Evolutionary conservation across 2,888 invertebrate species (phyloP).

Genomic region (Aelia acuminata): DNA sequence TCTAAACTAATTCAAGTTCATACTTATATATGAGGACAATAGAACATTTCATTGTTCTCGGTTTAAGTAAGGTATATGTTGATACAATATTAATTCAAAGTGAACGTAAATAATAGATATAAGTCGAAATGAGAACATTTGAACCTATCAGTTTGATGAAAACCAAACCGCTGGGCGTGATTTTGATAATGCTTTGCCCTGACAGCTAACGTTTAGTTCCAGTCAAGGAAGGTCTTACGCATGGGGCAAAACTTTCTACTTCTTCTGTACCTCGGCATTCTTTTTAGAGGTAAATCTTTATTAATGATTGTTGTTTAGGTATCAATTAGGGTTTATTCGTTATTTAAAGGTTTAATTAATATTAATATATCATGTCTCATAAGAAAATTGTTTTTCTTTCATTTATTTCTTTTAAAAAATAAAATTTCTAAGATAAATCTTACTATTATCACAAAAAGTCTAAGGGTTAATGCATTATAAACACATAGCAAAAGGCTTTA

Average conservation of each 20-base stretch:
- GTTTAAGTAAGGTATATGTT: too few relatives aligned
- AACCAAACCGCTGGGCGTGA: constrained; percentile 31
- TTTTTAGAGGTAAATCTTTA: background rate
- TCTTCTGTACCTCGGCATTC: background rate
- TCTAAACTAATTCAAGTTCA: too few relatives aligned
- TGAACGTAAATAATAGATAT: background rate
- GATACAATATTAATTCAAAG: too few relatives aligned
- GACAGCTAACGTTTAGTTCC: background rate
- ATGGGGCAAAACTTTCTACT: background rate
- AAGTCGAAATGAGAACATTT: background rate
- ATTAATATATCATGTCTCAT: too few relatives aligned
- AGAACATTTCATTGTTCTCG: too few relatives aligned
- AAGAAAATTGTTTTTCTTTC: too few relatives aligned
- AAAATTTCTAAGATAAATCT: too few relatives aligned
- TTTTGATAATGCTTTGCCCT: background rate
- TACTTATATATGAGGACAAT: too few relatives aligned
- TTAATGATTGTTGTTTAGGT: background rate
- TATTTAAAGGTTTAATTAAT: background rate
- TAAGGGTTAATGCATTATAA: too few relatives aligned
- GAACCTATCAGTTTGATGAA: background rate
- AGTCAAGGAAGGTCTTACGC: background rate
- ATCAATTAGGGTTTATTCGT: background rate
- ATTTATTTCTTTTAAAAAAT: too few relatives aligned
- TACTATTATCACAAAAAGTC: too few relatives aligned
- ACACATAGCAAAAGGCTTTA: too few relatives aligned